A percentile compares a stretch with the other conserved stretches of the same genome.
These are phyloP conservation scores for Idaea dimidiata DNA, from an alignment of 2,888 invertebrate genomes.

Conservation along the genomic window DNA sequence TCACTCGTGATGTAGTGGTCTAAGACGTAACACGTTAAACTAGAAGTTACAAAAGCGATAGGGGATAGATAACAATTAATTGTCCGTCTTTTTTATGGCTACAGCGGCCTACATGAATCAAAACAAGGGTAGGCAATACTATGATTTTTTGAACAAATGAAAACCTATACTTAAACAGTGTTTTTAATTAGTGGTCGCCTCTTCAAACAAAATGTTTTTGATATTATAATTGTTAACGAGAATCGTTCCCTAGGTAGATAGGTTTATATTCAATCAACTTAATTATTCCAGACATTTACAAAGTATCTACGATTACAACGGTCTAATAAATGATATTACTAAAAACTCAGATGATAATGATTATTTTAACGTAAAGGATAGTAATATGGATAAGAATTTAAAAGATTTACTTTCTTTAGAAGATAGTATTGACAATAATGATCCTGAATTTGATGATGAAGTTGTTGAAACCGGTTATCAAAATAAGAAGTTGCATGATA, in stretches of 20 bases:
- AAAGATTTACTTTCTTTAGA: slow-evolving; percentile 3
- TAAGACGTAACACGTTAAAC: too few species aligned
- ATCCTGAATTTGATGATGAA: slow-evolving; percentile 7
- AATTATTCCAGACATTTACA: slow-evolving; percentile 19
- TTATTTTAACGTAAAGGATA: slow-evolving; percentile 18
- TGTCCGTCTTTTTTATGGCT: too few species aligned
- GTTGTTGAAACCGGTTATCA: slow-evolving; percentile 14
- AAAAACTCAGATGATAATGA: slow-evolving; percentile 27
- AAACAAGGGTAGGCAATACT: too few species aligned
- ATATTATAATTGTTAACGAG: too few species aligned
- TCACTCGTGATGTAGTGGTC: too few species aligned
- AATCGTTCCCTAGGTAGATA: slow-evolving; percentile 4
- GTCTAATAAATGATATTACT: slow-evolving; percentile 17
- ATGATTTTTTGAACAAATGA: too few species aligned
- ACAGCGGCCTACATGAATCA: too few species aligned
- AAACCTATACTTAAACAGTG: too few species aligned
- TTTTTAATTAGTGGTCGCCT: too few species aligned
- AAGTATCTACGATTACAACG: slow-evolving; percentile 29
- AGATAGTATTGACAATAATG: slow-evolving; percentile 6
- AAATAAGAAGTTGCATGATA: slow-evolving; percentile 23
- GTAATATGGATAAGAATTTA: slow-evolving; percentile 9
- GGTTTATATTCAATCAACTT: slow-evolving; percentile 12
- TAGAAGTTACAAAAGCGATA: too few species aligned
- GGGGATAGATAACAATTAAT: too few species aligned
- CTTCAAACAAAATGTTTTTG: too few species aligned